Evolutionary conservation across 2,888 invertebrate genomes (phyloP).

Genomic region (Drosophila stalkeri): DNA sequence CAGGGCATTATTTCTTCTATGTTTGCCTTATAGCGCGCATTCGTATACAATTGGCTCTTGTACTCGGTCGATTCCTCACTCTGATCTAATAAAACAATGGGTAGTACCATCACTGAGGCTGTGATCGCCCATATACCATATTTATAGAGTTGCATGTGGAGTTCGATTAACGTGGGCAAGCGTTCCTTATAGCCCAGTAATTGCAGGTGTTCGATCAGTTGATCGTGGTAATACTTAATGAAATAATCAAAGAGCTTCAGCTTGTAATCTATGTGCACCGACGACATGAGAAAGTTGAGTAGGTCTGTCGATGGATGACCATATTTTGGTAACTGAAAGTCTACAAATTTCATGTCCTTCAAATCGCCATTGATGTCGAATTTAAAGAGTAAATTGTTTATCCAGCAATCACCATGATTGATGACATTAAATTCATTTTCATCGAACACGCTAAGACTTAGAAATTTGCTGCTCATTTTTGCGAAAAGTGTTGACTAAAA

Average conservation of each 20-base stretch:
- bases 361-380: constrained; percentile 61
- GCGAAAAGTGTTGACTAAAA: constrained; percentile 58
- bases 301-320: constrained; percentile 80
- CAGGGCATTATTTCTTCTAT: constrained; percentile 80
- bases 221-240: constrained; percentile 79
- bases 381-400: constrained; percentile 81
- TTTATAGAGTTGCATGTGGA: constrained; percentile 73
- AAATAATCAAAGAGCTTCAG: constrained; percentile 79
- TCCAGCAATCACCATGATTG: constrained; percentile 82
- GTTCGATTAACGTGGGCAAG: constrained; percentile 70
- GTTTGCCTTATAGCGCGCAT: constrained; percentile 70
- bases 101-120: constrained; percentile 64
- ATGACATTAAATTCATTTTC: constrained; percentile 76
- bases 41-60: constrained; percentile 68
- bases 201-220: constrained; percentile 71
- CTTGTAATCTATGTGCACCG: constrained; percentile 77
- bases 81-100: constrained; percentile 79
- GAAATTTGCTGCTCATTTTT: constrained; percentile 47
- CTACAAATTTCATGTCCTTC: constrained; percentile 76
- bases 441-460: constrained; percentile 42
- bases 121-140: constrained; percentile 74
- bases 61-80: constrained; percentile 67
- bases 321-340: constrained; percentile 80
- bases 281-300: constrained; percentile 80
- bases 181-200: constrained; percentile 69